These are phyloP conservation scores for Ophion ellenae DNA, from an alignment of 2,888 invertebrate genomes.

Conservation along the genomic window DNA sequence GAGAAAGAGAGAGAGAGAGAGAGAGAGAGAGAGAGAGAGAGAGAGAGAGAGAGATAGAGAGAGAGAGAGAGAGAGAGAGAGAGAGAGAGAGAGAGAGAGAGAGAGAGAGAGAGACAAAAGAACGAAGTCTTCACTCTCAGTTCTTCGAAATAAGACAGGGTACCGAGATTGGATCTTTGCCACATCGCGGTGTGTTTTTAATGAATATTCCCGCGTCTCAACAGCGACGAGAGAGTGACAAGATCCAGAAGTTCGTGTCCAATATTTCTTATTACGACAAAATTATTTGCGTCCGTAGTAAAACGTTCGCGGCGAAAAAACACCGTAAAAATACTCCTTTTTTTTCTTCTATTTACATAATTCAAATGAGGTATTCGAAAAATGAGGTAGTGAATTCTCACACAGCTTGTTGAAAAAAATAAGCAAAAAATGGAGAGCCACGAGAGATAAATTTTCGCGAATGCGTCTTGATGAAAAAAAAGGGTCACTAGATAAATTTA, in stretches of 20 bases:
- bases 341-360: neutral
- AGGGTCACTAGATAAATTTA: constrained; percentile 21
- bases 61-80: too few species aligned
- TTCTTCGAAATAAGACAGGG: constrained; percentile 34
- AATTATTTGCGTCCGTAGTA: constrained; percentile 28
- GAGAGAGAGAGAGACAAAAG: constrained; percentile 6
- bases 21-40: neutral
- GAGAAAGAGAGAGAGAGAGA: neutral
- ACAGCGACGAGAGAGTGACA: constrained; percentile 18
- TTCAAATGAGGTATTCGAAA: neutral
- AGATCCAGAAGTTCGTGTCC: constrained; percentile 26
- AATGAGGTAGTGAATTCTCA: neutral
- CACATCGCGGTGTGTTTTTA: constrained; percentile 47
- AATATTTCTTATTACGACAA: constrained; percentile 24
- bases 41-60: neutral
- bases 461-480: neutral
- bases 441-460: constrained; percentile 2
- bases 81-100: too few species aligned
- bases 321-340: neutral
- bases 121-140: constrained; percentile 9
- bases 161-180: constrained; percentile 59
- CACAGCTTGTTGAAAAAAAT: neutral
- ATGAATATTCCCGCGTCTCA: constrained; percentile 35
- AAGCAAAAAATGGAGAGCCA: neutral
- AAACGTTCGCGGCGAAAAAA: constrained; percentile 1